phyloP scores from a whole-genome alignment of 1,140 invertebrate species.

The Drosophila micromelanica region DNA sequence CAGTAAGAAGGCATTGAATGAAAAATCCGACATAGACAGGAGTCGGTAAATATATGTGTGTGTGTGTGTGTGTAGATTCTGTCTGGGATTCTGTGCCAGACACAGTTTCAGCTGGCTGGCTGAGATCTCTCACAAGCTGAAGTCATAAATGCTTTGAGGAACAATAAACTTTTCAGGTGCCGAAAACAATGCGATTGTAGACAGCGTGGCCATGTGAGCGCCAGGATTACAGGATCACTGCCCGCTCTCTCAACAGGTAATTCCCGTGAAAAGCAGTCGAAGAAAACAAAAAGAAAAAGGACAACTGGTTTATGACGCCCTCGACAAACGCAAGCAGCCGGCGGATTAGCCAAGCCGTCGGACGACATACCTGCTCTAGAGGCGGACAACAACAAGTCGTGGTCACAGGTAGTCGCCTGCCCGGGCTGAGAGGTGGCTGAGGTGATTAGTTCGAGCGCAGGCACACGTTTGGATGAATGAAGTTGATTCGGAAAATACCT shows the following conservation, averaged over 20 bases:
- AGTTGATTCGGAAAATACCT: conserved; percentile 72
- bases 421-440: no score
- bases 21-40: conserved; percentile 54
- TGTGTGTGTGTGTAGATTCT: conserved; percentile 8
- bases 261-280: conserved; percentile 47
- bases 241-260: conserved; percentile 48
- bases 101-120: conserved; percentile 64
- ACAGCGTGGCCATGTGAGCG: conserved; percentile 64
- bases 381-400: conserved; percentile 4
- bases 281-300: conserved; percentile 44
- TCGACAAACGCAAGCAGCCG: conserved; percentile 41
- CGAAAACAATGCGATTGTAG: conserved; percentile 60
- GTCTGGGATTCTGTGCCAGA: conserved; percentile 42
- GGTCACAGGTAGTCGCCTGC: conserved; percentile 18
- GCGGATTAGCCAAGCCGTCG: conserved; percentile 53
- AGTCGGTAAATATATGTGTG: not conserved
- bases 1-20: conserved; percentile 52
- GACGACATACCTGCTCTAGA: conserved; percentile 23
- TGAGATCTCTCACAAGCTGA: conserved; percentile 50
- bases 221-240: conserved; percentile 62
- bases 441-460: conserved; percentile 57
- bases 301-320: conserved; percentile 79
- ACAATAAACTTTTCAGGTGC: conserved; percentile 58
- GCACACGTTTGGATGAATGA: conserved; percentile 64
- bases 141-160: conserved; percentile 65